Percentiles rank a stretch among this genome's conserved stretches.
Evolutionary conservation across 1,140 invertebrate species (phyloP).

Genomic region (Drosophila gunungcola): DNA sequence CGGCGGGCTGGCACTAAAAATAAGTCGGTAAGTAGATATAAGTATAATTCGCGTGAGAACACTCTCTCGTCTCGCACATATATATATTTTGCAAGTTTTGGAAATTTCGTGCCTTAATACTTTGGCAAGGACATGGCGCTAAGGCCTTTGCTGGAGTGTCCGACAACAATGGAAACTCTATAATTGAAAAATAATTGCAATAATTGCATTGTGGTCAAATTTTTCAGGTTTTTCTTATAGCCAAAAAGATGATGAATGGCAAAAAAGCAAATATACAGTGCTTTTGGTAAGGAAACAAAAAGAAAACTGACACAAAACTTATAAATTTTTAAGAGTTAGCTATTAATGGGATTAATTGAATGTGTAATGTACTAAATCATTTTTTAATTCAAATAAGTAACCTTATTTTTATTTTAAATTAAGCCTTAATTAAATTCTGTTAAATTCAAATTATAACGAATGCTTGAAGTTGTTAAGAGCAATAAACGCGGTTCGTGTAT

Average conservation of each 20-base stretch:
- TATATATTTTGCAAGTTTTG: conserved; percentile 10
- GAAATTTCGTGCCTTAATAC: conserved; percentile 61
- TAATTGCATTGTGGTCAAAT: conserved; percentile 59
- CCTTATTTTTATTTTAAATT: too few relatives aligned
- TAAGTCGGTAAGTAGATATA: conserved; percentile 48
- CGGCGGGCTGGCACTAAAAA: conserved; percentile 71
- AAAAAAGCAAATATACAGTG: not conserved
- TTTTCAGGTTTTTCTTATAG: not conserved
- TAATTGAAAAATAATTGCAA: conserved; percentile 79
- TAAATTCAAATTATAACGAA: too few relatives aligned
- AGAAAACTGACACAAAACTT: too few relatives aligned
- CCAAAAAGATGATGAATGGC: conserved; percentile 16
- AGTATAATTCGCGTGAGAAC: conserved; percentile 26
- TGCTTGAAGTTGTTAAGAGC: too few relatives aligned
- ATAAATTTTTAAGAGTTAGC: too few relatives aligned
- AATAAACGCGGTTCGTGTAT: too few relatives aligned
- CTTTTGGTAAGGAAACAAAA: not conserved
- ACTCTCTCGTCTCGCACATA: not conserved
- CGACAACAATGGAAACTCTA: conserved; percentile 39
- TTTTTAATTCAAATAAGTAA: too few relatives aligned
- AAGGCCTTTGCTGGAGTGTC: conserved; percentile 36
- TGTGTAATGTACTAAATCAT: too few relatives aligned
- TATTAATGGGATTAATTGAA: too few relatives aligned
- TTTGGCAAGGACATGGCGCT: conserved; percentile 57
- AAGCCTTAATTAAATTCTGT: too few relatives aligned